A percentile compares a stretch with the other conserved stretches of the same genome.
phyloP scores from a whole-genome alignment of 2,113 vertebrate species.

The Theristicus caerulescens region DNA sequence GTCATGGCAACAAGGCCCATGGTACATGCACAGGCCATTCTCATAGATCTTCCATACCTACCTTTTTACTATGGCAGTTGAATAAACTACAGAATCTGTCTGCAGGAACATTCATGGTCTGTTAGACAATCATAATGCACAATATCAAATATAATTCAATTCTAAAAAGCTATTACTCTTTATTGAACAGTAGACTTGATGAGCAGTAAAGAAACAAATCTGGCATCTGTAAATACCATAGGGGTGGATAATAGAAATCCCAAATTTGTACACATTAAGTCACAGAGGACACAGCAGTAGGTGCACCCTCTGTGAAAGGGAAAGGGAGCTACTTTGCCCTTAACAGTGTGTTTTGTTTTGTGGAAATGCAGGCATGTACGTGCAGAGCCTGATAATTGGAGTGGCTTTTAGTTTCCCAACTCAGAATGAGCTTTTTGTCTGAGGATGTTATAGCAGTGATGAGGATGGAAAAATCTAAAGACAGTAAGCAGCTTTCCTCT shows the following conservation, averaged over 20 bases:
- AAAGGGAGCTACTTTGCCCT: background rate
- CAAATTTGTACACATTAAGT: background rate
- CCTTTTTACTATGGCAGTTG: constrained; percentile 30
- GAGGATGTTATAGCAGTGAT: background rate
- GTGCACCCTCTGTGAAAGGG: background rate
- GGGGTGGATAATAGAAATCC: background rate
- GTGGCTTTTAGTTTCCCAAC: background rate
- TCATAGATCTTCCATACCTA: constrained; percentile 42
- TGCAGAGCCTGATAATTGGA: background rate
- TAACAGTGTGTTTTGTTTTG: background rate
- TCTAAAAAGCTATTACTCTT: background rate
- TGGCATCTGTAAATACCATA: background rate
- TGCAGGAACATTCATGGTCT: constrained; percentile 46
- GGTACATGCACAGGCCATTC: constrained; percentile 5
- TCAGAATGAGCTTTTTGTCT: background rate
- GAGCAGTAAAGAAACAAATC: constrained; percentile 9
- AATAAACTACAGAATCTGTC: background rate
- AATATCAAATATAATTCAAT: constrained; percentile 35
- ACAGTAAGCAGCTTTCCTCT: background rate
- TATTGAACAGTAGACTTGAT: background rate
- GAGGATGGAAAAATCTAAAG: background rate
- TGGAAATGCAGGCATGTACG: background rate
- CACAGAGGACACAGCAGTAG: background rate
- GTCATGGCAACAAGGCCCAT: background rate
- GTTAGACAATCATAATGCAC: constrained; percentile 58